phyloP scores from a whole-genome alignment of 2,113 vertebrate genomes.

The Scomber colias region DNA sequence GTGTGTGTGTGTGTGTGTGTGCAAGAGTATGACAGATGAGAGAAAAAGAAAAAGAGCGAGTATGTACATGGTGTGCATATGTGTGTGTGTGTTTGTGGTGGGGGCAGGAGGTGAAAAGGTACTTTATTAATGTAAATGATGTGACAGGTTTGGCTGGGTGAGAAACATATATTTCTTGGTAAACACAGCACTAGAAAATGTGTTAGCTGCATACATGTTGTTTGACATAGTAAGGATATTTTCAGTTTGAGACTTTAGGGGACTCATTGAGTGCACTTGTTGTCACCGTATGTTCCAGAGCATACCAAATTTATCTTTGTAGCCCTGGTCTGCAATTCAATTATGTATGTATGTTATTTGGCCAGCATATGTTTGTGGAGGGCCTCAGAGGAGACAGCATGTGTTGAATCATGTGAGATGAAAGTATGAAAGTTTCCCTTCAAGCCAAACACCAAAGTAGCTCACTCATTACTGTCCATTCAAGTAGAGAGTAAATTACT shows the following conservation, averaged over 20 bases:
- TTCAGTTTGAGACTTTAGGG: not conserved
- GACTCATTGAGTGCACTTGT: conserved; percentile 19
- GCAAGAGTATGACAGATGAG: not conserved
- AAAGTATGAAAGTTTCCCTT: conserved; percentile 26
- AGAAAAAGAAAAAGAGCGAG: conserved; percentile 5
- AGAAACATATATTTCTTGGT: not conserved
- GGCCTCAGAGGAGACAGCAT: conserved; percentile 22
- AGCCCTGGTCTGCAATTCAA: conserved; percentile 34
- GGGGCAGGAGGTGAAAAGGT: too few relatives aligned
- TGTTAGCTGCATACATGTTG: not conserved
- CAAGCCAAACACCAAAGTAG: conserved; percentile 22
- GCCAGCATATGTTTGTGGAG: conserved; percentile 36
- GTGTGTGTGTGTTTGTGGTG: too few relatives aligned
- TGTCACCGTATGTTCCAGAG: conserved; percentile 23
- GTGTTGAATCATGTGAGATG: conserved; percentile 23
- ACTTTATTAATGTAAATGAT: too few relatives aligned
- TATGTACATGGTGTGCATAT: too few relatives aligned
- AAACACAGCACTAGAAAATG: not conserved
- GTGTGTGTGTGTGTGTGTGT: not conserved
- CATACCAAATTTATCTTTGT: conserved; percentile 15
- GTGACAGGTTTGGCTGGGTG: too few relatives aligned
- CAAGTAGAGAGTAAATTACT: not conserved
- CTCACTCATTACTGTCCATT: not conserved
- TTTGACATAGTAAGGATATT: not conserved
- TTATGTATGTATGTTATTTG: conserved; percentile 35